A percentile compares a stretch with the other conserved stretches of the same genome.
phyloP scores from a whole-genome alignment of 2,888 invertebrate species.

The Lithodes maja region DNA sequence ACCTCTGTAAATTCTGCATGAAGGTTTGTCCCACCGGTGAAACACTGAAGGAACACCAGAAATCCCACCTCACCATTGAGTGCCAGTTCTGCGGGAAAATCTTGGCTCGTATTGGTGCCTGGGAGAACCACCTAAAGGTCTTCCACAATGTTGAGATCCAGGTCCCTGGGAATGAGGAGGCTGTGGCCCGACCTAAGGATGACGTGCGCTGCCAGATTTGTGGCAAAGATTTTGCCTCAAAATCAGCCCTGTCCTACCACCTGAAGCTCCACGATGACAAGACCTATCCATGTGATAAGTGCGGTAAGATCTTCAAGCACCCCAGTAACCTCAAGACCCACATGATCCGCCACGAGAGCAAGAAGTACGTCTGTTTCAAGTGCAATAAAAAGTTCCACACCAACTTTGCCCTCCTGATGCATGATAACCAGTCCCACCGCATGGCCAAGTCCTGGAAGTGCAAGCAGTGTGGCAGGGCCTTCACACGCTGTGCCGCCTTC shows the following conservation, averaged over 20 bases:
- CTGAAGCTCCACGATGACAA: slow-evolving; percentile 43
- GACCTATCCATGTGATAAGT: slow-evolving; percentile 38
- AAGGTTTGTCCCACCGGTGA: slow-evolving; percentile 52
- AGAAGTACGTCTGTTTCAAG: slow-evolving; percentile 41
- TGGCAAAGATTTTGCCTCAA: slow-evolving; percentile 39
- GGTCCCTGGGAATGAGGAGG: slow-evolving; percentile 47
- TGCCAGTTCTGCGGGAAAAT: slow-evolving; percentile 58
- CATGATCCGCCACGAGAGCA: slow-evolving; percentile 33
- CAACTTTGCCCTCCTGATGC: slow-evolving; percentile 56
- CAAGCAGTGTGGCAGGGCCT: slow-evolving; percentile 42
- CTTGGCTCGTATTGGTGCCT: slow-evolving; percentile 54
- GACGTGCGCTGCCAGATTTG: slow-evolving; percentile 43
- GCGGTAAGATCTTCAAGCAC: slow-evolving; percentile 45
- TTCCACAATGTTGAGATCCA: slow-evolving; percentile 59
- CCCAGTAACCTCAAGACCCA: slow-evolving; percentile 47
- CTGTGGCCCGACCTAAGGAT: slow-evolving; percentile 24
- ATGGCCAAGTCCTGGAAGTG: slow-evolving; percentile 54
- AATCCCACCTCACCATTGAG: slow-evolving; percentile 47
- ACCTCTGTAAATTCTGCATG: slow-evolving; percentile 59
- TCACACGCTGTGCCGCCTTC: slow-evolving; percentile 46
- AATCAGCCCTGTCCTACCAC: slow-evolving; percentile 50
- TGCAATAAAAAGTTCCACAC: slow-evolving; percentile 54
- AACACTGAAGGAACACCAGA: slow-evolving; percentile 41
- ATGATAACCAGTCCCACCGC: slow-evolving; percentile 54
- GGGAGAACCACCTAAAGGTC: slow-evolving; percentile 53